Conservation (phyloP, 2,888 invertebrate genomes). For the Tenthredo scrophulariae region DNA sequence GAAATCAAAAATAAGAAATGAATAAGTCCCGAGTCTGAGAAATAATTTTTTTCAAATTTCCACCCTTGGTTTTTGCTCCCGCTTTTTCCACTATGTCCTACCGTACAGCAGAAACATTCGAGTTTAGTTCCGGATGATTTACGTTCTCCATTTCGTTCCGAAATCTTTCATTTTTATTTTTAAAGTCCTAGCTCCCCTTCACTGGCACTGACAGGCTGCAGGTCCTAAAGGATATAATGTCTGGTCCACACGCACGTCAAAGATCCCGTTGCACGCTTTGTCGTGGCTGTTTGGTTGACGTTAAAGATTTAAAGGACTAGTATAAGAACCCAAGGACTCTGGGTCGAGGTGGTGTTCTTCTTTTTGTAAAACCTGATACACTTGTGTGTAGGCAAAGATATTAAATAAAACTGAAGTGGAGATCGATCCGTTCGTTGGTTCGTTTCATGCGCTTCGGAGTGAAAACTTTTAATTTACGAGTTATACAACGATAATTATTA, state of each 20-base stretch:
- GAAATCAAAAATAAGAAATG: neutral
- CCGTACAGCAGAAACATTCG: neutral
- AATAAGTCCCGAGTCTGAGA: neutral
- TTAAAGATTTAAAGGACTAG: constrained; percentile 10
- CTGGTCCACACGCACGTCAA: constrained; percentile 17
- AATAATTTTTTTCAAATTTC: neutral
- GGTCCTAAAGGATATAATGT: constrained; percentile 12
- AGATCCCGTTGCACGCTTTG: constrained; percentile 32
- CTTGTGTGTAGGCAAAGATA: neutral
- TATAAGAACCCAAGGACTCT: neutral
- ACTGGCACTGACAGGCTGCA: constrained; percentile 17
- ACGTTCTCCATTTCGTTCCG: constrained; percentile 25
- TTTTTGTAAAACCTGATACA: neutral
- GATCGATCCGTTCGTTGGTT: neutral
- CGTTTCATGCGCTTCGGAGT: neutral
- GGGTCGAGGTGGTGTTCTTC: neutral
- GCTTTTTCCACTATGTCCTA: neutral
- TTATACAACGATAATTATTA: neutral
- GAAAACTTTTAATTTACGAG: neutral
- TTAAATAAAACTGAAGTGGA: neutral
- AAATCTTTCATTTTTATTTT: constrained; percentile 37
- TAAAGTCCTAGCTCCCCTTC: constrained; percentile 16
- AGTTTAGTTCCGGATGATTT: constrained; percentile 24
- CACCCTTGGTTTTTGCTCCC: neutral
- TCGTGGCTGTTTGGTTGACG: neutral